A percentile compares a stretch with the other conserved stretches of the same genome.
phyloP scores from a whole-genome alignment of 2,797 vertebrate species.

The Stomatorhinus walkeri region DNA sequence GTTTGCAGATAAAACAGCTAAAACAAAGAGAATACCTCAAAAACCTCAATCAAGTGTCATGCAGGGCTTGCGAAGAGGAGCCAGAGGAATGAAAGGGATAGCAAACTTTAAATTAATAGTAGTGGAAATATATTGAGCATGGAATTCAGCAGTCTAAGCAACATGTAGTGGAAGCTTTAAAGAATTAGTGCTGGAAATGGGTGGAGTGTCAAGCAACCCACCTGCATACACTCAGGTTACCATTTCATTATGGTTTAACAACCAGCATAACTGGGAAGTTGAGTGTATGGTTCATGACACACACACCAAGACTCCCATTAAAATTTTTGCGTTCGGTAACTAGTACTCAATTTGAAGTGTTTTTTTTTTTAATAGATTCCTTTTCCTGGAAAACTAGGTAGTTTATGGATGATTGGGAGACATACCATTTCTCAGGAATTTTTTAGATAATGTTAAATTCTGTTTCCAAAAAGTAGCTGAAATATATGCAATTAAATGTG shows the following conservation, averaged over 20 bases:
- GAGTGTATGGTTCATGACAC: neutral
- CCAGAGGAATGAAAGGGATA: neutral
- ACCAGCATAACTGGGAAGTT: constrained; percentile 42
- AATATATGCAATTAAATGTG: neutral
- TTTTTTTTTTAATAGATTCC: neutral
- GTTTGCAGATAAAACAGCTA: neutral
- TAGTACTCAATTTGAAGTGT: neutral
- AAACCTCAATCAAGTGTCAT: constrained; percentile 6
- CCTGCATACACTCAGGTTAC: constrained; percentile 14
- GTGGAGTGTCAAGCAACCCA: neutral
- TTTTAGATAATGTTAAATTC: neutral
- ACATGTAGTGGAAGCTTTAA: neutral
- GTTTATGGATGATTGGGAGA: neutral
- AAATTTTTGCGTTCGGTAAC: neutral
- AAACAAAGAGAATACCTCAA: neutral
- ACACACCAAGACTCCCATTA: neutral
- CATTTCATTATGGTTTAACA: constrained; percentile 38
- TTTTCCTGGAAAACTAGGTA: neutral
- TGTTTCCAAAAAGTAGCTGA: neutral
- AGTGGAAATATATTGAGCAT: constrained; percentile 12
- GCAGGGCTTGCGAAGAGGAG: neutral
- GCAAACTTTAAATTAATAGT: constrained; percentile 12
- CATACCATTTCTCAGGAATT: neutral
- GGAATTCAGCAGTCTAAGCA: constrained; percentile 6
- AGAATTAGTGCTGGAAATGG: neutral